Percentiles rank a stretch among this genome's conserved stretches.
phyloP scores from a whole-genome alignment of 2,888 invertebrate species.

The Tethea ocularis region DNA sequence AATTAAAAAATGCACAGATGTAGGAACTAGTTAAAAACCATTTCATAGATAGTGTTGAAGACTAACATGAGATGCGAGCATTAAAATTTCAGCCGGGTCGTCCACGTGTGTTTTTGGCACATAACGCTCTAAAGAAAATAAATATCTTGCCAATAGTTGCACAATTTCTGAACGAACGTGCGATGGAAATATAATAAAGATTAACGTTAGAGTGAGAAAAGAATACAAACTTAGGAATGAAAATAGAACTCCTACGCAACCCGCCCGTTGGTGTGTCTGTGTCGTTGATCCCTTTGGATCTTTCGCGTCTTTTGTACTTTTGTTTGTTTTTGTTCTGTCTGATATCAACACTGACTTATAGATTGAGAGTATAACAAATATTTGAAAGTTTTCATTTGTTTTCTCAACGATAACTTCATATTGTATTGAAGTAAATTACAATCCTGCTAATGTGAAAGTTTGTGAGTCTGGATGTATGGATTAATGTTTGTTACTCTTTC shows the following conservation, averaged over 20 bases:
- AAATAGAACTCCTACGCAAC: slow-evolving; percentile 81
- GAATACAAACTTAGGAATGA: slow-evolving; percentile 58
- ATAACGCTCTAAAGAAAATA: slow-evolving; percentile 53
- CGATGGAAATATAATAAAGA: slow-evolving; percentile 39
- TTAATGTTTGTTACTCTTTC: too few species aligned
- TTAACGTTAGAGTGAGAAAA: slow-evolving; percentile 44
- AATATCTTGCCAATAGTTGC: slow-evolving; percentile 76
- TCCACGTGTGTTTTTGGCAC: slow-evolving; percentile 77
- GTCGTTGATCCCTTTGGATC: slow-evolving; percentile 78
- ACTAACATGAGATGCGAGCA: background rate
- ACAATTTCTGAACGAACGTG: slow-evolving; percentile 46
- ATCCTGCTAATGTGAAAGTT: too few species aligned
- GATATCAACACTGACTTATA: slow-evolving; percentile 30
- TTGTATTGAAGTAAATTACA: background rate
- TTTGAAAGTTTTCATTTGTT: background rate
- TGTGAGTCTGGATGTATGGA: too few species aligned
- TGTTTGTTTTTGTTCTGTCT: slow-evolving; percentile 60
- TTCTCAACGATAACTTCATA: background rate
- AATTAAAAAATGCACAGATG: background rate
- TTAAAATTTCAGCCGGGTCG: slow-evolving; percentile 44
- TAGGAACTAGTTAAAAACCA: too few species aligned
- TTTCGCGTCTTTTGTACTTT: slow-evolving; percentile 49
- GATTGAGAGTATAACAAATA: background rate
- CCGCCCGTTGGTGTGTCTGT: slow-evolving; percentile 54
- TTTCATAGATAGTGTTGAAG: background rate